These are phyloP conservation scores for Dendrolimus punctatus DNA, from an alignment of 1,140 invertebrate species.

Conservation along the genomic window DNA sequence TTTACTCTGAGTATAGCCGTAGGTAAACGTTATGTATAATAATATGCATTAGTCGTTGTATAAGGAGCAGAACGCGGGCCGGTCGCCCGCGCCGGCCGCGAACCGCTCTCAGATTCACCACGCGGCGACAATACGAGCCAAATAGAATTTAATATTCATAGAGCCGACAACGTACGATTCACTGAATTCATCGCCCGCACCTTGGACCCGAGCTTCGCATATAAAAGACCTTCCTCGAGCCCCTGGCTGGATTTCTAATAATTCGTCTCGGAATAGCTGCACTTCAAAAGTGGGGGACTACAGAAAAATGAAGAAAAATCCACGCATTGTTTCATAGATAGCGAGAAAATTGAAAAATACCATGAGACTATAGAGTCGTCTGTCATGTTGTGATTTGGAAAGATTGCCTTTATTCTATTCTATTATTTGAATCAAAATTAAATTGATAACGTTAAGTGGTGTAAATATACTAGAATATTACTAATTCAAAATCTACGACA, in stretches of 20 bases:
- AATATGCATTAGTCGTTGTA: too few species aligned
- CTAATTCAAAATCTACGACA: too few species aligned
- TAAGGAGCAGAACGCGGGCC: constrained; percentile 15
- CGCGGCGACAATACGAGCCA: constrained; percentile 58
- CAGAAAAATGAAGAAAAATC: constrained; percentile 46
- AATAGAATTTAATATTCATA: constrained; percentile 71
- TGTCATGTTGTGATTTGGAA: constrained; percentile 26
- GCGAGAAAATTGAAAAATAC: constrained; percentile 58
- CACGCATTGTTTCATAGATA: constrained; percentile 50
- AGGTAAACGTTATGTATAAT: constrained; percentile 7
- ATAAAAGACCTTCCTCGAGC: constrained; percentile 65
- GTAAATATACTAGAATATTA: too few species aligned
- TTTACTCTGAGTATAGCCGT: not conserved
- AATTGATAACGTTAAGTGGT: not conserved
- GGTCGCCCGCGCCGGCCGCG: constrained; percentile 15
- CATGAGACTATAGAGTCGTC: constrained; percentile 29
- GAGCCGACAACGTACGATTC: constrained; percentile 62
- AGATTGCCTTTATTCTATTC: not conserved
- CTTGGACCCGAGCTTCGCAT: constrained; percentile 62
- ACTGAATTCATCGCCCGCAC: constrained; percentile 66
- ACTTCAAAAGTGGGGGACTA: constrained; percentile 48
- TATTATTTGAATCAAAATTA: not conserved
- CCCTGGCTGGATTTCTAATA: constrained; percentile 63
- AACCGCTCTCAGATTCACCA: constrained; percentile 53
- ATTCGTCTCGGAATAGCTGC: constrained; percentile 58